Evolutionary conservation across 2,113 vertebrate species (phyloP).

Genomic region (Hystrix brachyura): DNA sequence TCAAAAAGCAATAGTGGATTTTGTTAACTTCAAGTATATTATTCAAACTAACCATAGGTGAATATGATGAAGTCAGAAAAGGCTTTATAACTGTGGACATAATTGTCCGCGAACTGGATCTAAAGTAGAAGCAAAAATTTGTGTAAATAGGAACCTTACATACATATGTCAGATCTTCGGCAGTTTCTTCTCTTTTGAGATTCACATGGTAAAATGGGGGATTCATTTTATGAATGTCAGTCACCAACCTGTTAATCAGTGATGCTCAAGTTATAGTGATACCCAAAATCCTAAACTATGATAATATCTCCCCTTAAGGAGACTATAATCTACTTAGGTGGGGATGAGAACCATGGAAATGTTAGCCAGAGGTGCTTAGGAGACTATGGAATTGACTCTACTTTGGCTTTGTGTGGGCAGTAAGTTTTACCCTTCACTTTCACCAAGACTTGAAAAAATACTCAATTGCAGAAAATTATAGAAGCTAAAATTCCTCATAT

Average conservation of each 20-base stretch:
- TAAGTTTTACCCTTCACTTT: not conserved
- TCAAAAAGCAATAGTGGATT: constrained; percentile 55
- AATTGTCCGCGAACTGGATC: not conserved
- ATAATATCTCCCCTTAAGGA: not conserved
- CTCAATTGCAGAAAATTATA: not conserved
- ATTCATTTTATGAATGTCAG: not conserved
- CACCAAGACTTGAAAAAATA: not conserved
- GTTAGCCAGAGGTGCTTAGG: not conserved
- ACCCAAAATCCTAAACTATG: not conserved
- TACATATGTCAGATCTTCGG: not conserved
- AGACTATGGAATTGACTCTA: not conserved
- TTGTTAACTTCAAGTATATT: constrained; percentile 34
- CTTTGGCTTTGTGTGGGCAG: not conserved
- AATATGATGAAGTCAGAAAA: constrained; percentile 31
- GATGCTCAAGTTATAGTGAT: not conserved
- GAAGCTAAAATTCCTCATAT: not conserved
- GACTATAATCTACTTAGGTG: not conserved
- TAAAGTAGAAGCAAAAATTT: not conserved
- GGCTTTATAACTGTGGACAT: not conserved
- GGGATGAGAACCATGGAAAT: not conserved
- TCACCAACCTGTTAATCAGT: not conserved
- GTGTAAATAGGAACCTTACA: not conserved
- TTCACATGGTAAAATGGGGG: constrained; percentile 4
- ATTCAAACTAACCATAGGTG: constrained; percentile 47
- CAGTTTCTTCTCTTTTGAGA: not conserved